Base-by-base conservation (phyloP, 1,140 invertebrate genomes). In the Steinernema feltiae region DNA sequence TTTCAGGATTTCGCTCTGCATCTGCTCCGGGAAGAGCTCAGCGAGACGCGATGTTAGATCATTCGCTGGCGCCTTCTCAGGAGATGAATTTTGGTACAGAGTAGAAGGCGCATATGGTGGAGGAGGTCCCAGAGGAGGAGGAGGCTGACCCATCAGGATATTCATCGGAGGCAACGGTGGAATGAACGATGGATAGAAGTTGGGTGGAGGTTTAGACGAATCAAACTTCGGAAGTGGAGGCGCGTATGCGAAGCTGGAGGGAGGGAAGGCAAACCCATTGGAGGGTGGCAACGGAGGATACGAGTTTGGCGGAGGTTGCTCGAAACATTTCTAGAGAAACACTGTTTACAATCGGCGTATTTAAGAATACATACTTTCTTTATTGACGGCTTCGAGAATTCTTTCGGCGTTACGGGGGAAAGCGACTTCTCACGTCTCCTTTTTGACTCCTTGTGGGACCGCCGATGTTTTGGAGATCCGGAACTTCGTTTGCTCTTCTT, bases 11-110 rank as follows among this genome's bases (percentile, higher is more conserved):
- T 63, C 53, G 53, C 7, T 41, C 35, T 63, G 7, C 53, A 63
- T 63, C 24, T 63, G 53, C 24, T 63, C 53, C 53, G 53, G 53
- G 53, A 63, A 63, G 12, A 63, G 24, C 53, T 63, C 53, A 21
- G 53, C 53, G 7, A 63, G 24, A 15, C 53, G 53, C 15, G 53
- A 63, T 7, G 53, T 63, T 7, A 63, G 53, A 27, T 63, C 53
- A 21, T 63, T 63, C 12, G 53, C 12, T 3, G 53, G 53, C 2
- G 53, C 24, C 12, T 7, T 17, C 24, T 63, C 53, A 27, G 53
- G 41, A 27, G 53, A 41, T 41, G 7, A 18, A 18, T 18, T 7
- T 7, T 7, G 53, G 53, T 63, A 27, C 24, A 7, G 53, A 27
- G 53, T 17, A 63, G 7, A 63, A 15, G 7, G 53, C 15, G 12